Conservation (phyloP, 2,888 invertebrate species). For the Orthosia incerta region DNA sequence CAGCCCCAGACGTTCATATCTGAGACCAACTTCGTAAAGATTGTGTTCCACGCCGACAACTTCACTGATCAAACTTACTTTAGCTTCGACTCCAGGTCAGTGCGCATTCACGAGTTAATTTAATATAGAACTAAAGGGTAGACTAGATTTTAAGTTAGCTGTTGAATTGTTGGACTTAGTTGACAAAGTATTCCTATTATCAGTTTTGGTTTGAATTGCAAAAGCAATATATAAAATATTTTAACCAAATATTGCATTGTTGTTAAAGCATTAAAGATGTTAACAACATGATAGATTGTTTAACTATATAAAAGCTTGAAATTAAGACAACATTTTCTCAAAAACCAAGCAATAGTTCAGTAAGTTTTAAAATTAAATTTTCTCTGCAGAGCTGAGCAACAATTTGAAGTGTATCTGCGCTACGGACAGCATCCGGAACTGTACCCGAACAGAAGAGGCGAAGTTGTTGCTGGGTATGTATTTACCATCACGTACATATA, state of each 20-base stretch:
- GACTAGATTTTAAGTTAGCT: slow-evolving; percentile 79
- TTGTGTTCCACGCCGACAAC: slow-evolving; percentile 97
- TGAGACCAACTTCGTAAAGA: slow-evolving; percentile 97
- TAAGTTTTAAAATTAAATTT: slow-evolving; percentile 42
- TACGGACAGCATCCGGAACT: slow-evolving; percentile 98
- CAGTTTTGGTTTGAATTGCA: slow-evolving; percentile 17
- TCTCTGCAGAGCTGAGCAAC: slow-evolving; percentile 95
- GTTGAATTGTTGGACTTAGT: slow-evolving; percentile 24
- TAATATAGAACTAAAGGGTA: slow-evolving; percentile 89
- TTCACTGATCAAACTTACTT: slow-evolving; percentile 98
- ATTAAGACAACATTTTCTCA: background rate
- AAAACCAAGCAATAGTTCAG: background rate
- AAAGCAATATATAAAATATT: background rate
- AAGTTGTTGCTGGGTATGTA: slow-evolving; percentile 95
- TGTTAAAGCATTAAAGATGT: background rate
- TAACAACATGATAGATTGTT: background rate
- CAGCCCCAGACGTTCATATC: slow-evolving; percentile 98
- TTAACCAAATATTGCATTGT: background rate
- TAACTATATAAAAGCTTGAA: background rate
- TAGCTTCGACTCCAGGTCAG: slow-evolving; percentile 93
- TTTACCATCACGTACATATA: slow-evolving; percentile 1
- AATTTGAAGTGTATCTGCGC: slow-evolving; percentile 96
- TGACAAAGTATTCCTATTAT: slow-evolving; percentile 35
- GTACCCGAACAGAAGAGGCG: slow-evolving; percentile 97
- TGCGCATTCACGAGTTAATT: slow-evolving; percentile 88